phyloP scores from a whole-genome alignment of 2,797 vertebrate genomes.

The Pseudochromis fuscus region DNA sequence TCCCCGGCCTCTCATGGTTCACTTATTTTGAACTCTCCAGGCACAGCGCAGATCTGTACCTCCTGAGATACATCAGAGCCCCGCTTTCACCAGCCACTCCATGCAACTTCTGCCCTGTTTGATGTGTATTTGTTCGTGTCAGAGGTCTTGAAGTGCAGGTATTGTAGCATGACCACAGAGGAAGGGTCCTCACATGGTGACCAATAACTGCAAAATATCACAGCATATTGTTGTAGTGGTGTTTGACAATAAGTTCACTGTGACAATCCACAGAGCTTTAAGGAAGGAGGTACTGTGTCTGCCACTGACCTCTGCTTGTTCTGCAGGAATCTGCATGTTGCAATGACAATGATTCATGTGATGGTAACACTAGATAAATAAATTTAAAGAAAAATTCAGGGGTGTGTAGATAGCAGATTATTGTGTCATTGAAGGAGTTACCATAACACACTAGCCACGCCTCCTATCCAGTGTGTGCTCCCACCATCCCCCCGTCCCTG shows the following conservation, averaged over 20 bases:
- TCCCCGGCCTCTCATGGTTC: slow-evolving; percentile 62
- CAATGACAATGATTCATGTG: slow-evolving; percentile 14
- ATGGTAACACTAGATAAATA: slow-evolving; percentile 36
- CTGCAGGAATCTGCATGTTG: not conserved
- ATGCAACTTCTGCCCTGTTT: slow-evolving; percentile 34
- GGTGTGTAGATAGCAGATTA: slow-evolving; percentile 47
- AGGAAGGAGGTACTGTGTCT: slow-evolving; percentile 1
- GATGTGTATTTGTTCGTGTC: slow-evolving; percentile 33
- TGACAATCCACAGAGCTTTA: slow-evolving; percentile 19
- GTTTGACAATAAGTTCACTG: slow-evolving; percentile 12
- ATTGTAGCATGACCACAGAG: slow-evolving; percentile 25
- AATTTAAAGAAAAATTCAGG: slow-evolving; percentile 27
- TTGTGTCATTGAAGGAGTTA: slow-evolving; percentile 64
- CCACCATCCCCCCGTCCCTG: slow-evolving; percentile 35
- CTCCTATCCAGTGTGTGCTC: slow-evolving; percentile 12
- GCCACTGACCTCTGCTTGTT: slow-evolving; percentile 10
- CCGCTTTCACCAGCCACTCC: slow-evolving; percentile 27
- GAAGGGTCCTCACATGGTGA: not conserved
- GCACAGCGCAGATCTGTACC: slow-evolving; percentile 71
- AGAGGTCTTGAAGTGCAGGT: slow-evolving; percentile 23
- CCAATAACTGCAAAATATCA: slow-evolving; percentile 33
- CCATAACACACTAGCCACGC: slow-evolving; percentile 39
- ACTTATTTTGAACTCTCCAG: slow-evolving; percentile 64
- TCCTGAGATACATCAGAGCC: slow-evolving; percentile 54
- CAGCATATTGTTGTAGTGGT: not conserved